These are phyloP conservation scores for Zoanthus gigantus DNA, from an alignment of 92 coral and sea anemone species.

Conservation along the genomic window DNA sequence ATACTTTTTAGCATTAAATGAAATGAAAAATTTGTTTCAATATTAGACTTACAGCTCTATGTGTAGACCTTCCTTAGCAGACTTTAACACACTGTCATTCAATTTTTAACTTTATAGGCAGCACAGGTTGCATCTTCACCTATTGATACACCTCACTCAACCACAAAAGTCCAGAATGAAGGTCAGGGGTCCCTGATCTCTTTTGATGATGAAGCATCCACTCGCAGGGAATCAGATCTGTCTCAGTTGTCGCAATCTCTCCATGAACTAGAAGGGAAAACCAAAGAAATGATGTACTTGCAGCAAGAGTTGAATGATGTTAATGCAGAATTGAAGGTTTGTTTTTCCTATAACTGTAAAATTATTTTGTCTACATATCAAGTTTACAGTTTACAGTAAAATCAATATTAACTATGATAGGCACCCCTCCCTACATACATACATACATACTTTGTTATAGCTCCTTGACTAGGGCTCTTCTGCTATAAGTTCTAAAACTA, in stretches of 20 bases:
- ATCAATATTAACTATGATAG: no score
- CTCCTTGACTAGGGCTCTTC: no score
- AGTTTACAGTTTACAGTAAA: no score
- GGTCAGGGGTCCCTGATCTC: constrained; percentile 86
- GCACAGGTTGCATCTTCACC: constrained; percentile 58
- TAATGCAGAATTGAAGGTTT: constrained; percentile 91
- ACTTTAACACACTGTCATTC: not conserved
- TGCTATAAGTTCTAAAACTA: no score
- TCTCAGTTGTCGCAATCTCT: constrained; percentile 80
- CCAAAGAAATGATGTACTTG: constrained; percentile 84
- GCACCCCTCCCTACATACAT: no score
- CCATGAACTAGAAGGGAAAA: constrained; percentile 91
- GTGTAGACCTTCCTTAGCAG: no score
- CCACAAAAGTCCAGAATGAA: constrained; percentile 89
- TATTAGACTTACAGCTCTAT: no score
- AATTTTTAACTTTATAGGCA: not conserved
- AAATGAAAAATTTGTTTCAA: no score
- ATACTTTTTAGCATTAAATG: no score
- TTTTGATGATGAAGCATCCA: constrained; percentile 80
- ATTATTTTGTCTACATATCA: no score
- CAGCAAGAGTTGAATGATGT: constrained; percentile 95
- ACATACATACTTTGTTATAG: no score
- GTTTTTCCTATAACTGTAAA: not conserved
- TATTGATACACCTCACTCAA: constrained; percentile 62
- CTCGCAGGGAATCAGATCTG: constrained; percentile 86